Base-by-base conservation (phyloP, 2,888 invertebrate genomes). In the Dicyrtoma fusca region DNA sequence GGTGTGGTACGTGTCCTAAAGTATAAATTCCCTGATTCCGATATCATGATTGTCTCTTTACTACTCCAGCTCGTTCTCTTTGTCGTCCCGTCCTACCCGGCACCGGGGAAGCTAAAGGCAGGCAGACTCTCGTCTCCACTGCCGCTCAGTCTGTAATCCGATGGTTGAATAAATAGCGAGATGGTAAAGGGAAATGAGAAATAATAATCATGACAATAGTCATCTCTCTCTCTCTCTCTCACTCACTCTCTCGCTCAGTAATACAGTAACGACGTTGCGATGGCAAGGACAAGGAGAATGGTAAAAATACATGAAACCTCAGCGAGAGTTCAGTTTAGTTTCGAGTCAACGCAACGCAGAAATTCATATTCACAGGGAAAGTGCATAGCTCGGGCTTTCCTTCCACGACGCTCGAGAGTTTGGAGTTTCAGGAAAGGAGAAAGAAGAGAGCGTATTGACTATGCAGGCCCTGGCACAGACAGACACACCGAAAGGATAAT, bases 171-270 rank as follows among this genome's bases (percentile, higher is more conserved):
- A 61, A 61, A 61, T 65, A 42, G 53, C 17, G 66, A 66, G 66
- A 49, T 34, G 66, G 49, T 53, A 49, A 53, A 66, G 66, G 66
- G 66, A 66, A 66, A 51, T 66, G 66, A 66, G 66, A 66, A 66
- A 53, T 66, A 66, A 66, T 66, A 53, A 66, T 66, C 66, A 66
- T 51, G 53, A 66, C 66, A 51, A 66, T 55, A 23, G 66, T 55
- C 55, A 34, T 51, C 19, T 49, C 49, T 49, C 49, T 45, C 13
- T 51, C 19, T 49, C 49, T 49, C 49, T 45, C 45, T 45, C 45
- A 11, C 45, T 45, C 45, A 11, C 45, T 45, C 45, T 45, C 13
- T 45, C 45, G 11, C 45, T 49, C 49, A 19, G 49, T 19, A 34
- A 34, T 34, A 34, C 4, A 34, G 34, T 3, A 34, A 34, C 34